Evolutionary conservation across 2,797 vertebrate species (phyloP).

Genomic region (Alosa sapidissima): DNA sequence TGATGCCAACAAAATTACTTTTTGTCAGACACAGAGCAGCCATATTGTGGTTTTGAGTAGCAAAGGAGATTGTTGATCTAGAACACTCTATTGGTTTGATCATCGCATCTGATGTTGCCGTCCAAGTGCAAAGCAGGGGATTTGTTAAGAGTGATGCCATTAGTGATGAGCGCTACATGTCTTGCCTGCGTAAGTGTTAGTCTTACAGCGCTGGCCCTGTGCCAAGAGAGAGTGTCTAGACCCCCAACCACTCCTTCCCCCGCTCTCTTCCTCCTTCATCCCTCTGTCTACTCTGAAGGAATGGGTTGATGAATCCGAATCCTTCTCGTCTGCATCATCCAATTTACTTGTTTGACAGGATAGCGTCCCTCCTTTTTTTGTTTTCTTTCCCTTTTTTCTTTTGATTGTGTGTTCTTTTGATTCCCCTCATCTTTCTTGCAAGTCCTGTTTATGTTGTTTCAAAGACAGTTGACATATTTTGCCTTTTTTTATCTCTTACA

Average conservation of each 20-base stretch:
- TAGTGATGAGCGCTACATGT: conserved; percentile 42
- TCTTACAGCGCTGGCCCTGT: conserved; percentile 71
- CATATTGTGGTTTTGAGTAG: background rate
- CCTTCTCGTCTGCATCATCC: background rate
- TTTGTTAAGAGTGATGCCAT: conserved; percentile 39
- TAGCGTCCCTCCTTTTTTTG: background rate
- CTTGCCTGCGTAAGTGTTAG: conserved; percentile 61
- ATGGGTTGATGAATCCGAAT: background rate
- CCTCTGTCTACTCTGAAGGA: background rate
- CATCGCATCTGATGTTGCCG: conserved; percentile 20
- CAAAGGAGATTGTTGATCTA: background rate
- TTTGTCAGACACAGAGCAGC: background rate
- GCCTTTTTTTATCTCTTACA: background rate
- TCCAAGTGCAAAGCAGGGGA: conserved; percentile 38
- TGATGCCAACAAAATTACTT: background rate
- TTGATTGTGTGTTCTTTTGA: background rate
- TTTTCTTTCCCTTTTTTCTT: too few relatives aligned
- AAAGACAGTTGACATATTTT: background rate
- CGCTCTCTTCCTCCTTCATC: conserved; percentile 35
- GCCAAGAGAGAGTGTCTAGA: conserved; percentile 71
- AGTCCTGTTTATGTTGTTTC: background rate
- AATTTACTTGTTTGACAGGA: background rate
- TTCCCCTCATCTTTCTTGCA: background rate
- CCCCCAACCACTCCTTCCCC: conserved; percentile 37
- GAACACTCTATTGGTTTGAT: background rate